These are phyloP conservation scores for Teleopsis dalmanni DNA, from an alignment of 1,140 invertebrate species.

Conservation along the genomic window DNA sequence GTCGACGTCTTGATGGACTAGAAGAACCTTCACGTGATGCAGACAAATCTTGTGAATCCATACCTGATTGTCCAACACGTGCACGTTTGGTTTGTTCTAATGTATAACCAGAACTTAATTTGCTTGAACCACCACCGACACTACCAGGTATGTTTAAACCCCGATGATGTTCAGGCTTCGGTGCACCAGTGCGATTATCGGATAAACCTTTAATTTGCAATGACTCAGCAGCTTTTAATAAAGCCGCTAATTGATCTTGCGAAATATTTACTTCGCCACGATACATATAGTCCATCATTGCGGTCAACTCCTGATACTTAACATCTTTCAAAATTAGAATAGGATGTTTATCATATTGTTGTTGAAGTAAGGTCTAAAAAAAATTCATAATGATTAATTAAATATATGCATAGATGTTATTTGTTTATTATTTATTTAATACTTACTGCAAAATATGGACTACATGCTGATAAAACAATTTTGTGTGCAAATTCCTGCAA, in stretches of 20 bases:
- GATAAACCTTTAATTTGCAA: conserved; percentile 87
- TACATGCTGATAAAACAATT: too few species aligned
- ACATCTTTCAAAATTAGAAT: conserved; percentile 89
- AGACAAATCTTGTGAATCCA: conserved; percentile 34
- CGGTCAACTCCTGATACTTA: conserved; percentile 81
- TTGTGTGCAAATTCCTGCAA: too few species aligned
- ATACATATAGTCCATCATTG: conserved; percentile 93
- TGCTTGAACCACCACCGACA: conserved; percentile 21
- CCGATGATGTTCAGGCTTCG: conserved; percentile 28
- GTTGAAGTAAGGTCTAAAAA: conserved; percentile 66
- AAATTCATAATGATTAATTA: conserved; percentile 1
- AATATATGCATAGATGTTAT: too few species aligned
- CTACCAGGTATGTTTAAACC: conserved; percentile 16
- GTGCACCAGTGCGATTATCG: conserved; percentile 54
- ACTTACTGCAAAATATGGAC: conserved; percentile 87
- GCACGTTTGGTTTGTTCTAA: conserved; percentile 46
- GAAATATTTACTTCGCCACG: conserved; percentile 88
- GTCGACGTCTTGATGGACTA: conserved; percentile 60
- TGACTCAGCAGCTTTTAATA: conserved; percentile 83
- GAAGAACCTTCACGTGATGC: conserved; percentile 60
- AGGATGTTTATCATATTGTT: conserved; percentile 84
- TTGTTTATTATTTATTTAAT: too few species aligned
- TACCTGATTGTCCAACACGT: conserved; percentile 27
- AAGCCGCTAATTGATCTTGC: conserved; percentile 79
- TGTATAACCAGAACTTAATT: conserved; percentile 43